Percentiles rank a stretch among this genome's conserved stretches.
Conservation (phyloP, 2,797 vertebrate species). For the Pangasius djambal region DNA sequence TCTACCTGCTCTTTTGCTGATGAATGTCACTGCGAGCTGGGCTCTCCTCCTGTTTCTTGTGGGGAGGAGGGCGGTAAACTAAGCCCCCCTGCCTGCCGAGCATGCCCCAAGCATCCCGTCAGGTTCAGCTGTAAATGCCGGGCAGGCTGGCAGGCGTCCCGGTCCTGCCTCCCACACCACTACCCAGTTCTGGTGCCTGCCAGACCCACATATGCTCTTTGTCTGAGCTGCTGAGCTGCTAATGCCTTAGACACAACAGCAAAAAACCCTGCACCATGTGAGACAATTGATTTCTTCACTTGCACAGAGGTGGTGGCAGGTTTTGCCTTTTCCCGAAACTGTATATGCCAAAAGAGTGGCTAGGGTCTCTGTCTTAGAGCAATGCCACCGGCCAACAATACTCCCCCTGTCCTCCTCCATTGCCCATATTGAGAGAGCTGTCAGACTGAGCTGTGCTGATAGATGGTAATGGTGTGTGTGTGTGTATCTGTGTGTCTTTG, state of each 20-base stretch:
- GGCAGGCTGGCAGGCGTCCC: conserved; percentile 63
- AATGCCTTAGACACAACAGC: conserved; percentile 62
- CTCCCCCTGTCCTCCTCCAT: conserved; percentile 64
- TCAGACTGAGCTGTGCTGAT: conserved; percentile 61
- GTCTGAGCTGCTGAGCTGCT: conserved; percentile 70
- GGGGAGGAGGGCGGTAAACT: conserved; percentile 27
- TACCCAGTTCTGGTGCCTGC: conserved; percentile 54
- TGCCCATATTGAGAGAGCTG: conserved; percentile 71
- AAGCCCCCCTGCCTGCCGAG: conserved; percentile 38
- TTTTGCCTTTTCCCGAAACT: conserved; percentile 46
- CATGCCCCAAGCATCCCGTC: conserved; percentile 52
- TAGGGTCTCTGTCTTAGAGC: conserved; percentile 59
- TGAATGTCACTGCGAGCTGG: conserved; percentile 53
- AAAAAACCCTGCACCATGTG: conserved; percentile 66
- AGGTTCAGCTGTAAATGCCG: conserved; percentile 65
- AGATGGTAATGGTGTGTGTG: conserved; percentile 52
- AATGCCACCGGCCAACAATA: conserved; percentile 56
- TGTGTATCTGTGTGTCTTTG: conserved; percentile 39
- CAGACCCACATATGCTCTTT: conserved; percentile 72
- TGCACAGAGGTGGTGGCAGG: conserved; percentile 57
- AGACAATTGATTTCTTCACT: conserved; percentile 66
- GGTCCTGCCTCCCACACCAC: conserved; percentile 42
- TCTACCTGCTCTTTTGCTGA: conserved; percentile 43
- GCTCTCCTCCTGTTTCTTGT: conserved; percentile 47
- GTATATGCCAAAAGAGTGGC: conserved; percentile 35